Evolutionary conservation across 1,140 invertebrate genomes (phyloP).

Genomic region (Leptinotarsa undecemlineata): DNA sequence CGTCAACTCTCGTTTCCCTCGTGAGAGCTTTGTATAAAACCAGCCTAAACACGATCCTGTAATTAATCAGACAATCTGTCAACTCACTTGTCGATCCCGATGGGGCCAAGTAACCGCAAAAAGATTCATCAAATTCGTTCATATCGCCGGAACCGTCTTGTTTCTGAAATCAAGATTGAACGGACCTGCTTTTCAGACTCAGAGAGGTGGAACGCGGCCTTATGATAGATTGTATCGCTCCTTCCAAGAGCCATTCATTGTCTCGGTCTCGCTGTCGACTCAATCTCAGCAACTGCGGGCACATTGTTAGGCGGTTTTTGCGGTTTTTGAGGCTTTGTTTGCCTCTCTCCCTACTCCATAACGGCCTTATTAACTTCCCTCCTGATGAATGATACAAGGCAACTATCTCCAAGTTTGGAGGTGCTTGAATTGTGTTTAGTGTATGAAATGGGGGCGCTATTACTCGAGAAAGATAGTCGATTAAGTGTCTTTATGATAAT

Average conservation of each 20-base stretch:
- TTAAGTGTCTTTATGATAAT: too few species aligned
- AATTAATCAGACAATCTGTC: neutral
- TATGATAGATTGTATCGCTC: constrained; percentile 8
- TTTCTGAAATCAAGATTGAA: constrained; percentile 5
- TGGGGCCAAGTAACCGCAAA: neutral
- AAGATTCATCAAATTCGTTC: neutral
- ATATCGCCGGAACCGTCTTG: neutral
- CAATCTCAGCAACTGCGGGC: constrained; percentile 4
- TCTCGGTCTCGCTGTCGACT: neutral
- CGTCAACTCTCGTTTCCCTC: neutral
- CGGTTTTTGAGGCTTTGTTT: neutral
- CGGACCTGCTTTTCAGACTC: neutral
- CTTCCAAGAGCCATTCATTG: neutral
- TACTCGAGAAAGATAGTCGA: neutral
- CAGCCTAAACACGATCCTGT: too few species aligned
- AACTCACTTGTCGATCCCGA: neutral
- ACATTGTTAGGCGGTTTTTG: neutral
- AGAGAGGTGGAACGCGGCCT: neutral
- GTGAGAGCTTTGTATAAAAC: too few species aligned
- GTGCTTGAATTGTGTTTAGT: neutral
- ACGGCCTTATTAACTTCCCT: neutral
- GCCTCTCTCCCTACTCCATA: neutral
- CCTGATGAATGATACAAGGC: neutral
- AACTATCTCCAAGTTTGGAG: neutral
- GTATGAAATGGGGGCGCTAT: neutral